Conservation (phyloP, 1,140 invertebrate species). For the Bombus affinis region DNA sequence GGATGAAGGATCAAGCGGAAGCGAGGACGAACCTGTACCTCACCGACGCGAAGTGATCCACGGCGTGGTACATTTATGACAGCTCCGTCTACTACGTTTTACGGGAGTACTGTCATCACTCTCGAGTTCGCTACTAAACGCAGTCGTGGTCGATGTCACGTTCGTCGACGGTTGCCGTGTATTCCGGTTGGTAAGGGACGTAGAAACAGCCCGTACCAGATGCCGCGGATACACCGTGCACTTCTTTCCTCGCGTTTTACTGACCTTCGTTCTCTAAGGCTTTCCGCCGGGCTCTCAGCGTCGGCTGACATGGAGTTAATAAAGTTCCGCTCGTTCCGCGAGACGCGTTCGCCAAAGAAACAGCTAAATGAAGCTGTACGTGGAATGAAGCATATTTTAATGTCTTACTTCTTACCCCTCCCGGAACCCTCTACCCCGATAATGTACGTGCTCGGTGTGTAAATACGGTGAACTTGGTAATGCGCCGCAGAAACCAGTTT, state of each 20-base stretch:
- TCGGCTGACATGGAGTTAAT: conserved; percentile 62
- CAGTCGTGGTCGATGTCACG: conserved; percentile 20
- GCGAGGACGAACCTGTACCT: background rate
- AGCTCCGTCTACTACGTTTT: conserved; percentile 1
- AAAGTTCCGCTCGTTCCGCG: conserved; percentile 64
- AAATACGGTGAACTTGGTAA: conserved; percentile 69
- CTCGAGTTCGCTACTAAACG: background rate
- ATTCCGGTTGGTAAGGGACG: background rate
- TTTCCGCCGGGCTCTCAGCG: conserved; percentile 43
- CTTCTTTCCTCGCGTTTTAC: conserved; percentile 57
- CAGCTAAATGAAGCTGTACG: conserved; percentile 68
- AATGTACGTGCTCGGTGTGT: conserved; percentile 68
- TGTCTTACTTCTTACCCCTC: conserved; percentile 59
- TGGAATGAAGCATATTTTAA: conserved; percentile 71
- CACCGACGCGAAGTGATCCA: background rate
- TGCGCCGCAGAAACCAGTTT: conserved; percentile 63
- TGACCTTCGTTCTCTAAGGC: conserved; percentile 45
- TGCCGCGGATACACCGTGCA: conserved; percentile 55
- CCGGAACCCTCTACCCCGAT: conserved; percentile 24
- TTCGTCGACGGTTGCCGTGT: conserved; percentile 1
- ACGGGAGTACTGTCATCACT: conserved; percentile 1
- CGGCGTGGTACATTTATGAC: background rate
- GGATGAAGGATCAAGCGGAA: background rate
- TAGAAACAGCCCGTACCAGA: conserved; percentile 5
- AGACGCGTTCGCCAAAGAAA: conserved; percentile 58